A percentile compares a stretch with the other conserved stretches of the same genome.
Evolutionary conservation across 2,888 invertebrate genomes (phyloP).

Genomic region (Atethmia centrago): DNA sequence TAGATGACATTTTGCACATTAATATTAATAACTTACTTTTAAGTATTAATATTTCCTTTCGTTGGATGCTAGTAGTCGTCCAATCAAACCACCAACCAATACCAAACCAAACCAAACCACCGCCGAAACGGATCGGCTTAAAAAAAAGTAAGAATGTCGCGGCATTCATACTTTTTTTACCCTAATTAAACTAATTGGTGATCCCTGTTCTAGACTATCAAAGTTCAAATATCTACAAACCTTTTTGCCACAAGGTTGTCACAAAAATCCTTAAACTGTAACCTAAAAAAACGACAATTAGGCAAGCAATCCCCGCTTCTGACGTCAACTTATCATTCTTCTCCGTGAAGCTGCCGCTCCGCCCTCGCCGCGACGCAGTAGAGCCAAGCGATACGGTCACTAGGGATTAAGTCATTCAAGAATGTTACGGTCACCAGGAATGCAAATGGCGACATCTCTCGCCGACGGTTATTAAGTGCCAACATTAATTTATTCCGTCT

Average conservation of each 20-base stretch:
- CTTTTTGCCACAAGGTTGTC: background rate
- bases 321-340: conserved; percentile 60
- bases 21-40: too few species aligned
- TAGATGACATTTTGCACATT: too few species aligned
- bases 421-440: conserved; percentile 69
- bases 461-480: conserved; percentile 69
- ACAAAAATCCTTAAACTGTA: conserved; percentile 5
- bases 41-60: too few species aligned
- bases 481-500: conserved; percentile 74
- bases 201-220: too few species aligned
- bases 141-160: too few species aligned
- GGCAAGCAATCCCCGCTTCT: conserved; percentile 25
- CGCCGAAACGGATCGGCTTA: too few species aligned
- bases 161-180: too few species aligned
- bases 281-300: conserved; percentile 55
- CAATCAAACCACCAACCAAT: too few species aligned
- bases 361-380: conserved; percentile 28
- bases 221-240: background rate
- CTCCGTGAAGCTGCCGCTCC: conserved; percentile 21
- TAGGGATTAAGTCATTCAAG: conserved; percentile 69
- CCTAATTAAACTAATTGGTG: too few species aligned
- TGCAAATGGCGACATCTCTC: conserved; percentile 72
- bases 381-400: conserved; percentile 55
- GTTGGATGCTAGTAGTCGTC: too few species aligned
- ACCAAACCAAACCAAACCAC: too few species aligned